Evolutionary conservation across 2,797 vertebrate species (phyloP).

Genomic region (Catharus ustulatus): DNA sequence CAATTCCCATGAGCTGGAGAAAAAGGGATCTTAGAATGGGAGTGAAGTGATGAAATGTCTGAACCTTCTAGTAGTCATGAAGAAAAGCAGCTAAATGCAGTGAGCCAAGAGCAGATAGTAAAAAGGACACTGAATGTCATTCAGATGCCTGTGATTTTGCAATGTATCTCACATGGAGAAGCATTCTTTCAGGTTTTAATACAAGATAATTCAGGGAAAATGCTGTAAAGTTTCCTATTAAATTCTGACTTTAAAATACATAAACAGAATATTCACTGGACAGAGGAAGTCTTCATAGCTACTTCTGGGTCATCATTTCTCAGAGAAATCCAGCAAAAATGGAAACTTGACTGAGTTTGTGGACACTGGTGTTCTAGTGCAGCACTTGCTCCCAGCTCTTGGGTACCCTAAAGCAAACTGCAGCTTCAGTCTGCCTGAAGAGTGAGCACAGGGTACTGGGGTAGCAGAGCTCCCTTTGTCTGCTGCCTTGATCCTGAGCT

Average conservation of each 20-base stretch:
- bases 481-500: neutral
- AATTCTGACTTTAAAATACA: neutral
- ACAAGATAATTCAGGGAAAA: neutral
- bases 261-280: neutral
- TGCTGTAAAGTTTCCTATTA: neutral
- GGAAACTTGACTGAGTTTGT: neutral
- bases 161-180: neutral
- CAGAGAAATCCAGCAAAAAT: neutral
- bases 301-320: neutral
- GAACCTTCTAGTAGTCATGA: constrained; percentile 3
- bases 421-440: neutral
- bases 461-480: neutral
- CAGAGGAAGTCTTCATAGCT: neutral
- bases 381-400: neutral
- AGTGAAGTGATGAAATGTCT: constrained; percentile 9
- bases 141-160: neutral
- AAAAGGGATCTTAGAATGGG: neutral
- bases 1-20: neutral
- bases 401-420: neutral
- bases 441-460: neutral
- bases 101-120: neutral
- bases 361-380: neutral
- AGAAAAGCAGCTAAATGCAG: constrained; percentile 1
- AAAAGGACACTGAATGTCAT: neutral
- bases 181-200: neutral